Percentiles rank a stretch among this genome's conserved stretches.
These are phyloP conservation scores for Pyrrhia umbra DNA, from an alignment of 2,888 invertebrate species.

Conservation along the genomic window DNA sequence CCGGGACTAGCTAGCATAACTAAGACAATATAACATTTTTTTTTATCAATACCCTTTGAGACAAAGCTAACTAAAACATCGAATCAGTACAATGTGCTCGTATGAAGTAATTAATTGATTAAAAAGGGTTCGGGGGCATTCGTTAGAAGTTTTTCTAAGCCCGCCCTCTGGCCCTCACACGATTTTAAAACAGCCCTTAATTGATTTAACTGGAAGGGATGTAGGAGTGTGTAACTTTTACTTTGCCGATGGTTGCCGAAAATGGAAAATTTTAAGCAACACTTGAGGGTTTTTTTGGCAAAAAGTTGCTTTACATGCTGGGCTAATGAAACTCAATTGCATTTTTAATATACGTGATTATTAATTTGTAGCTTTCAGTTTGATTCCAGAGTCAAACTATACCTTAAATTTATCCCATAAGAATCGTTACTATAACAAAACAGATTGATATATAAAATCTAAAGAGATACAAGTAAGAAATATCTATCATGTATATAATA, in stretches of 20 bases:
- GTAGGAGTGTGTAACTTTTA: constrained; percentile 65
- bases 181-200: constrained; percentile 79
- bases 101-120: constrained; percentile 87
- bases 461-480: too few relatives aligned
- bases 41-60: too few relatives aligned
- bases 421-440: too few relatives aligned
- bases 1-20: too few relatives aligned
- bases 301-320: constrained; percentile 14
- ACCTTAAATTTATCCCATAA: too few relatives aligned
- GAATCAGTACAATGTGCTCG: constrained; percentile 77
- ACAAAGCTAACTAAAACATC: constrained; percentile 50
- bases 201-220: constrained; percentile 84
- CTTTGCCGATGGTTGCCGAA: constrained; percentile 48
- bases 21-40: too few relatives aligned
- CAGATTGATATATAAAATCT: too few relatives aligned
- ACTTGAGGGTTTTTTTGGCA: constrained; percentile 41
- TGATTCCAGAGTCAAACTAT: too few relatives aligned
- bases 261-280: constrained; percentile 52
- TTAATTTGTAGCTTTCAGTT: background rate
- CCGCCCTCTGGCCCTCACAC: constrained; percentile 65
- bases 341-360: background rate
- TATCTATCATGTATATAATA: too few relatives aligned
- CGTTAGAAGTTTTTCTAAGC: constrained; percentile 86
- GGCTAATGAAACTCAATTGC: constrained; percentile 3
- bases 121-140: constrained; percentile 84